Evolutionary conservation across 2,797 vertebrate species (phyloP).

Genomic region (Poecile montanus): DNA sequence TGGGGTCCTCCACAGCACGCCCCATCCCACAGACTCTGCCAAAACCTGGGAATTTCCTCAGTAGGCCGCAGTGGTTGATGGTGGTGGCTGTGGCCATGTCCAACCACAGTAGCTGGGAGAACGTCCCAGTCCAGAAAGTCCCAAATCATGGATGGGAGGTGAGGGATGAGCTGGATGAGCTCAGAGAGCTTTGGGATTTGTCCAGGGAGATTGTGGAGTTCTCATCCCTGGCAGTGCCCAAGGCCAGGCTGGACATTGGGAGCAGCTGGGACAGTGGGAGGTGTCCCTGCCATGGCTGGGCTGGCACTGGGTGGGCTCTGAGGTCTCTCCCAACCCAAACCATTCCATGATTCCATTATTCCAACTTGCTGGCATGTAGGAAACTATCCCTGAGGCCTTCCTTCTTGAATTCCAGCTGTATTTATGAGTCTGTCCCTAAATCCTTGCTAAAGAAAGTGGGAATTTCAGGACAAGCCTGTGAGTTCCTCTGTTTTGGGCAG

Average conservation of each 20-base stretch:
- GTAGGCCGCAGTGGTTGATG: rapidly evolving
- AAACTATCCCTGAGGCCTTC: background rate
- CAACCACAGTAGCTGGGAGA: background rate
- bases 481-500: background rate
- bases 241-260: background rate
- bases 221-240: background rate
- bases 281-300: background rate
- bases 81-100: background rate
- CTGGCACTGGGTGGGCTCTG: rapidly evolving
- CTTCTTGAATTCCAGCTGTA: background rate
- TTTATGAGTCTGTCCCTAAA: background rate
- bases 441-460: background rate
- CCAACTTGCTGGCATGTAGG: background rate
- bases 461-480: background rate
- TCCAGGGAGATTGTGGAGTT: background rate
- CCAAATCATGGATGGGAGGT: background rate
- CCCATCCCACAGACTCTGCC: background rate
- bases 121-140: background rate
- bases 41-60: background rate
- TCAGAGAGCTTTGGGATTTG: background rate
- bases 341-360: background rate
- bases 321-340: background rate
- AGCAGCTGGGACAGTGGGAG: background rate
- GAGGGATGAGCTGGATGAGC: background rate
- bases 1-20: background rate